Evolutionary conservation across 1,140 invertebrate species (phyloP), one percentile per base, ranked within the genome.

Genomic region (Schlechtendalia chinensis): DNA sequence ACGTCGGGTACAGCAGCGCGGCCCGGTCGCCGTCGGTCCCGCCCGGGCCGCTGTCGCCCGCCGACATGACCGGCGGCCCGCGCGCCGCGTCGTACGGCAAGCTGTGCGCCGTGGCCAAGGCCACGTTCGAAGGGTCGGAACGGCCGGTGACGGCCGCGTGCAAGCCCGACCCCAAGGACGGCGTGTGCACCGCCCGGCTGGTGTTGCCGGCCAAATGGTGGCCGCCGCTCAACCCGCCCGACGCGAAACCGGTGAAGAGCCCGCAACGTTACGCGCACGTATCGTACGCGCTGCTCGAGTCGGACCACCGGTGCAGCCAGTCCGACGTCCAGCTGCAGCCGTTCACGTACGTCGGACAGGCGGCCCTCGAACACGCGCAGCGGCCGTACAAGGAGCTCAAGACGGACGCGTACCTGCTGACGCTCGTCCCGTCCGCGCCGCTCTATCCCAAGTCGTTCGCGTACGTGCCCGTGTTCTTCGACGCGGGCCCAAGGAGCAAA

Each of bases 121-220:
- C 75, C 58, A 79, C 56, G 58, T 79, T 63, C 39, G 75, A 79
- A 2, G 75, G 92, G 83, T 88, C 87, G 6, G 83, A 84, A 17
- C 83, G 83, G 63, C 88, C 91, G 0, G 86, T 96, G 39, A 91
- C 92, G 27, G 92, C 93, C 0, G 91, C 93, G 4, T 96, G 95
- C 86, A 94, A 91, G 83, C 94, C 94, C 0, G 93, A 94, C 84
- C 93, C 92, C 5, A 92, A 94, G 83, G 94, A 96, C 83, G 94
- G 94, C 0, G 94, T 95, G 0, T 97, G 95, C 83, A 87, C 97
- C 59, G 94, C 94, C 2, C 93, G 94, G 83, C 79, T 84, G 11
- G 91, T 90, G 8, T 89, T 97, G 12, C 95, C 95, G 0, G 91
- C 93, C 0, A 89, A 90, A 58, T 97, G 95, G 94, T 97, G 94